Conservation (phyloP, 2,888 invertebrate genomes). For the Apamea anceps region DNA sequence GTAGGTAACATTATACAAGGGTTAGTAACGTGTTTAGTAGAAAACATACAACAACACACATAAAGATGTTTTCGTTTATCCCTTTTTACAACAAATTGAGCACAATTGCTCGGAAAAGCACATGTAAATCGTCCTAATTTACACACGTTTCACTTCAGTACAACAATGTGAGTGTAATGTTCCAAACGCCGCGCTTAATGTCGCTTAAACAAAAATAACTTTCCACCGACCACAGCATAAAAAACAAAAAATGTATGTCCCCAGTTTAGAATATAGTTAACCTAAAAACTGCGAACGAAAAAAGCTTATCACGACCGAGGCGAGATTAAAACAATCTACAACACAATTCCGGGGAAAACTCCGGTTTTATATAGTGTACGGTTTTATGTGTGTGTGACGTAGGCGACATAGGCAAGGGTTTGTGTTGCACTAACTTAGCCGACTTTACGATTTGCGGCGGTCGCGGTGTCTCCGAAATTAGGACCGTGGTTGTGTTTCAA, state of each 20-base stretch:
- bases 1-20: constrained; percentile 28
- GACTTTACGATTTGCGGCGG: constrained; percentile 67
- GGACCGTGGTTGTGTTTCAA: constrained; percentile 66
- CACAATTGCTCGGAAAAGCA: constrained; percentile 18
- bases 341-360: constrained; percentile 56
- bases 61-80: neutral
- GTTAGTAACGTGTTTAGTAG: constrained; percentile 18
- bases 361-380: constrained; percentile 41
- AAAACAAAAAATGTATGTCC: constrained; percentile 44
- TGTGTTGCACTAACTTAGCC: constrained; percentile 63
- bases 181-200: constrained; percentile 36
- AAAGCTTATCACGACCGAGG: constrained; percentile 49
- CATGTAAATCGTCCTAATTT: constrained; percentile 52
- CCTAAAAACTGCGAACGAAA: constrained; percentile 62
- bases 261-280: constrained; percentile 61
- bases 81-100: constrained; percentile 33
- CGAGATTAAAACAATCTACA: constrained; percentile 64
- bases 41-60: neutral
- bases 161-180: constrained; percentile 46
- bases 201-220: constrained; percentile 55
- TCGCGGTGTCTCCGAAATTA: constrained; percentile 67
- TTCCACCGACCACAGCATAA: constrained; percentile 45
- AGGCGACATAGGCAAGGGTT: constrained; percentile 33
- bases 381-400: constrained; percentile 43
- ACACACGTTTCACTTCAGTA: constrained; percentile 35